Evolutionary conservation across 2,113 vertebrate genomes (phyloP).

Genomic region (Pedionomus torquatus): DNA sequence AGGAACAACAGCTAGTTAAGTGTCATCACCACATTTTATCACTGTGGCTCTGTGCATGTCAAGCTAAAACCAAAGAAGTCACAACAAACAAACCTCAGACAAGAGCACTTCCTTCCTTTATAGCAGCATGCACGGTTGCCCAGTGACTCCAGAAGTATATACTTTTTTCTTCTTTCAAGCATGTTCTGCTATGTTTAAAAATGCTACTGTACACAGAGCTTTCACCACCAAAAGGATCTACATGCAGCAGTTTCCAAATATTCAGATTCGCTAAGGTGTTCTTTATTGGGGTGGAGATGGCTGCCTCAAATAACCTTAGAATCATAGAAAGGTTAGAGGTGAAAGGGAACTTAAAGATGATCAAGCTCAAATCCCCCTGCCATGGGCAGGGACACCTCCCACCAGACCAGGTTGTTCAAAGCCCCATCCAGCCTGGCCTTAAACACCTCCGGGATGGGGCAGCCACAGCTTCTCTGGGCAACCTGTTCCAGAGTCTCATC

Average conservation of each 20-base stretch:
- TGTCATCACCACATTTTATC: not conserved
- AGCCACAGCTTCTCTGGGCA: no score
- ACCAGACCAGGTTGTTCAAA: no score
- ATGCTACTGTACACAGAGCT: not conserved
- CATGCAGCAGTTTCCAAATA: not conserved
- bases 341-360: no score
- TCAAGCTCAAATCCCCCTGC: no score
- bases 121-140: rapidly evolving
- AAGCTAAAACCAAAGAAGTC: not conserved
- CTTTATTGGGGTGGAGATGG: rapidly evolving
- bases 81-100: not conserved
- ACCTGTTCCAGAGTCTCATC: no score
- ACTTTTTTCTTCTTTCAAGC: not conserved
- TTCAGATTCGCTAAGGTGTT: not conserved
- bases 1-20: not conserved
- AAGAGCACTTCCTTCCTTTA: not conserved
- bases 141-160: not conserved
- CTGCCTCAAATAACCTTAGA: not conserved
- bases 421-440: no score
- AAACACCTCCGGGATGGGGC: no score
- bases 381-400: no score
- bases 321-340: no score
- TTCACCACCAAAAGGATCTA: not conserved
- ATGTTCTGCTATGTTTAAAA: not conserved
- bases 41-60: not conserved